phyloP scores from a whole-genome alignment of 2,113 vertebrate genomes.

The Cololabis saira region DNA sequence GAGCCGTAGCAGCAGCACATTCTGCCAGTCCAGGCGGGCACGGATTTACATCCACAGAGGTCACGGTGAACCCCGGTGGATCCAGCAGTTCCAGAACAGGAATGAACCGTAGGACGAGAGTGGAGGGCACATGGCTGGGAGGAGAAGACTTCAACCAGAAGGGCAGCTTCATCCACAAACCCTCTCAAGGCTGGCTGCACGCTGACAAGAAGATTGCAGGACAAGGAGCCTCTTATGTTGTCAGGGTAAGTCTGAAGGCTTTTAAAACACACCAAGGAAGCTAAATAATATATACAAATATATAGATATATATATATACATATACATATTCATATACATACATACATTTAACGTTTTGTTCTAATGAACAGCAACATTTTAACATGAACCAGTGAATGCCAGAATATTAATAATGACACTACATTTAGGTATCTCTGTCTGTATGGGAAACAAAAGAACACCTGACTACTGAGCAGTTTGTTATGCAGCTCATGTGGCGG shows the following conservation, averaged over 20 bases:
- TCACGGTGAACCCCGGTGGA: constrained; percentile 61
- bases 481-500: constrained; percentile 66
- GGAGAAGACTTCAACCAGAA: constrained; percentile 90
- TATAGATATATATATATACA: not conserved
- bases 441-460: constrained; percentile 49
- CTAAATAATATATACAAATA: too few species aligned
- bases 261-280: not conserved
- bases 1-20: constrained; percentile 42
- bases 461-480: constrained; percentile 48
- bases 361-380: too few species aligned
- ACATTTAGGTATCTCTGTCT: constrained; percentile 21
- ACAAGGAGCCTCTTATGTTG: constrained; percentile 91
- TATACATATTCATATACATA: too few species aligned
- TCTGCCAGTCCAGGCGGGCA: constrained; percentile 60
- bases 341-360: too few species aligned
- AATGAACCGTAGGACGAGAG: constrained; percentile 81
- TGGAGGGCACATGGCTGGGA: constrained; percentile 80
- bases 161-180: constrained; percentile 94
- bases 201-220: constrained; percentile 90
- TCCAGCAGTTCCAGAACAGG: constrained; percentile 71
- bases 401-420: constrained; percentile 20
- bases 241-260: constrained; percentile 87
- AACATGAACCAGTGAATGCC: not conserved
- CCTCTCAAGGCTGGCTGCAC: constrained; percentile 95
- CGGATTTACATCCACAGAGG: constrained; percentile 62